phyloP scores from a whole-genome alignment of 1,140 invertebrate species.

The Micrasema longulum region DNA sequence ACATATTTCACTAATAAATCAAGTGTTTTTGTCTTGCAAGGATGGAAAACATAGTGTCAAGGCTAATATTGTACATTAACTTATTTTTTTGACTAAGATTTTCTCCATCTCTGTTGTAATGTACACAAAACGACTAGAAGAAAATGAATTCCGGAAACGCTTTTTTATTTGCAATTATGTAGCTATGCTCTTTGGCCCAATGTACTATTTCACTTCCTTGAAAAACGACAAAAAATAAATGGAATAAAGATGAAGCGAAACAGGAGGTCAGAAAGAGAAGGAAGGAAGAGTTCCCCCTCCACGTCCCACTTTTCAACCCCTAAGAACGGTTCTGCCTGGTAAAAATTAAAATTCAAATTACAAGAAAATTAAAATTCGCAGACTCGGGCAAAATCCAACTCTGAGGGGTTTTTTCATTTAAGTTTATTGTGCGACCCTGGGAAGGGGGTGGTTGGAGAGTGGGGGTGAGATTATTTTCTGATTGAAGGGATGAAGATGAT shows the following conservation, averaged over 20 bases:
- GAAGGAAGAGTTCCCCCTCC: slow-evolving; percentile 10
- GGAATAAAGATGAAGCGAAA: slow-evolving; percentile 52
- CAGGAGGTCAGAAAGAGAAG: slow-evolving; percentile 37
- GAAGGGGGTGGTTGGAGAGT: background rate
- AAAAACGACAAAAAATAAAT: slow-evolving; percentile 47
- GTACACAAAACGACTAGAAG: too few relatives aligned
- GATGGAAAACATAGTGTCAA: too few relatives aligned
- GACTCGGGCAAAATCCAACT: slow-evolving; percentile 46
- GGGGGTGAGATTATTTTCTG: slow-evolving; percentile 20
- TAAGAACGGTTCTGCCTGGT: slow-evolving; percentile 52
- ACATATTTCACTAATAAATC: too few relatives aligned
- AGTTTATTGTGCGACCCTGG: slow-evolving; percentile 44
- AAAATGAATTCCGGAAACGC: too few relatives aligned
- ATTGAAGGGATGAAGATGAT: slow-evolving; percentile 25
- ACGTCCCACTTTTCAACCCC: slow-evolving; percentile 3
- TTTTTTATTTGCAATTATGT: too few relatives aligned
- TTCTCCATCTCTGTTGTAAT: too few relatives aligned
- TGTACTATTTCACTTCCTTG: background rate
- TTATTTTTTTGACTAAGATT: too few relatives aligned
- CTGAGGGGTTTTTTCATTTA: slow-evolving; percentile 48
- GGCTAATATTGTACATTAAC: too few relatives aligned
- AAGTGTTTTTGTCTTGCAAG: too few relatives aligned
- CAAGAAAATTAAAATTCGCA: slow-evolving; percentile 56
- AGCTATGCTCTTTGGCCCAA: too few relatives aligned
- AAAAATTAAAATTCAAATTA: slow-evolving; percentile 56